Evolutionary conservation across 2,797 vertebrate species (phyloP).

Genomic region (Cossypha niveicapilla): DNA sequence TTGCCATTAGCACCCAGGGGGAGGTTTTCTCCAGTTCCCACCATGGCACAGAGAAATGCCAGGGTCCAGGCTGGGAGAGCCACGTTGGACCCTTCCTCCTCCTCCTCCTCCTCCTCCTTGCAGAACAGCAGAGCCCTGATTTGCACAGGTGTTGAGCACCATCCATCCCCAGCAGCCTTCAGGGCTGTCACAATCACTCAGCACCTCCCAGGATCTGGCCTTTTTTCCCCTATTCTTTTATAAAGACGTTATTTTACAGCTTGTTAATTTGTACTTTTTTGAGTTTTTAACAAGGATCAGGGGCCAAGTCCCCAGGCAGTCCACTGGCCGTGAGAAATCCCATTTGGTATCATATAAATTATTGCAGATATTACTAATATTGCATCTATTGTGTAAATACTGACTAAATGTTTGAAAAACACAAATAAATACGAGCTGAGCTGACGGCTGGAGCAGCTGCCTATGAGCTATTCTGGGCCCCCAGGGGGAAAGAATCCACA

Average conservation of each 20-base stretch:
- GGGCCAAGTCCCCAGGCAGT: slow-evolving; percentile 54
- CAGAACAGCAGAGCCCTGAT: not conserved
- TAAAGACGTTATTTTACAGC: slow-evolving; percentile 48
- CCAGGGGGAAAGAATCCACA: slow-evolving; percentile 56
- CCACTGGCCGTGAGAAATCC: slow-evolving; percentile 53
- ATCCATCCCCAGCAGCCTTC: not conserved
- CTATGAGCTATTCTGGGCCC: slow-evolving; percentile 53
- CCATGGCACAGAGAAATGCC: not conserved
- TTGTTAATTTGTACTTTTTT: slow-evolving; percentile 59
- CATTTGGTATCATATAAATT: slow-evolving; percentile 61
- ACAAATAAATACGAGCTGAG: slow-evolving; percentile 62
- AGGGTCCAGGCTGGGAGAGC: fast-evolving
- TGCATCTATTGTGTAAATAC: slow-evolving; percentile 63
- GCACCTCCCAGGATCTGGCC: slow-evolving; percentile 29
- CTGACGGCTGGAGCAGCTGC: slow-evolving; percentile 64
- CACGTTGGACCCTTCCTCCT: not conserved
- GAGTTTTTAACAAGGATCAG: slow-evolving; percentile 56
- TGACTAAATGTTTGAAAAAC: slow-evolving; percentile 66
- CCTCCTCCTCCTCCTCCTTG: not conserved
- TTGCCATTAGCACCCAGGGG: not conserved
- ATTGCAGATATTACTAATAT: slow-evolving; percentile 65
- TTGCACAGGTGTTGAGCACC: slow-evolving; percentile 19
- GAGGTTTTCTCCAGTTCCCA: not conserved
- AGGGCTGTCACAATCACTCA: slow-evolving; percentile 25
- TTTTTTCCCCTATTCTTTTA: slow-evolving; percentile 26